Conservation (phyloP, 2,113 vertebrate species). For the Notechis scutatus region DNA sequence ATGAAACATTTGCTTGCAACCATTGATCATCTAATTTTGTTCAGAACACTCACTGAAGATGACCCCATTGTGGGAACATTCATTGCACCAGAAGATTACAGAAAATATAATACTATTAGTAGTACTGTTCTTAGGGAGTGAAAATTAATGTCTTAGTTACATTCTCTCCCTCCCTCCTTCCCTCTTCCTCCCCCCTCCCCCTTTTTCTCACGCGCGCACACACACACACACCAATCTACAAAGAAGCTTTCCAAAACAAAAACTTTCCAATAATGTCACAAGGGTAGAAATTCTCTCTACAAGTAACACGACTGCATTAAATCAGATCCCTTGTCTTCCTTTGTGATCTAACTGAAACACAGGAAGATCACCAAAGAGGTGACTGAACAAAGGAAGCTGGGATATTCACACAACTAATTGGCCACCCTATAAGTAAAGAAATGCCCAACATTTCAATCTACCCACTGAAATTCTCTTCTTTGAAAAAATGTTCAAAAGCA, state of each 20-base stretch:
- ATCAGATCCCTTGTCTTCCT: neutral
- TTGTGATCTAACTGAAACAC: neutral
- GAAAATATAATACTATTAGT: neutral
- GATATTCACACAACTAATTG: neutral
- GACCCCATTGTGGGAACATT: neutral
- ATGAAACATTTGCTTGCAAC: slow-evolving; percentile 6
- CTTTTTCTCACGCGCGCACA: too few species aligned
- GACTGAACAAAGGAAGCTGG: neutral
- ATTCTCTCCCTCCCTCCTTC: neutral
- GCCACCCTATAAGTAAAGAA: neutral
- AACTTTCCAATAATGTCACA: neutral
- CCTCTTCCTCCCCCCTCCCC: too few species aligned
- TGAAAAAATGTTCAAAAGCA: neutral
- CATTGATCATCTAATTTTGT: neutral
- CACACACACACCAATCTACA: neutral
- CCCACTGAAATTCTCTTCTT: neutral
- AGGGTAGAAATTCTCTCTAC: neutral
- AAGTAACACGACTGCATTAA: neutral
- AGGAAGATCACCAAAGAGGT: neutral
- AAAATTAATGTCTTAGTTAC: neutral
- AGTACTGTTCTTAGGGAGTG: neutral
- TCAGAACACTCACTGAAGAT: neutral
- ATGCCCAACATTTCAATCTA: neutral
- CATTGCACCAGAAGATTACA: neutral
- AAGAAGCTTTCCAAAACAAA: neutral